Conservation (phyloP, 2,113 vertebrate species). For the Pluvianellus socialis region DNA sequence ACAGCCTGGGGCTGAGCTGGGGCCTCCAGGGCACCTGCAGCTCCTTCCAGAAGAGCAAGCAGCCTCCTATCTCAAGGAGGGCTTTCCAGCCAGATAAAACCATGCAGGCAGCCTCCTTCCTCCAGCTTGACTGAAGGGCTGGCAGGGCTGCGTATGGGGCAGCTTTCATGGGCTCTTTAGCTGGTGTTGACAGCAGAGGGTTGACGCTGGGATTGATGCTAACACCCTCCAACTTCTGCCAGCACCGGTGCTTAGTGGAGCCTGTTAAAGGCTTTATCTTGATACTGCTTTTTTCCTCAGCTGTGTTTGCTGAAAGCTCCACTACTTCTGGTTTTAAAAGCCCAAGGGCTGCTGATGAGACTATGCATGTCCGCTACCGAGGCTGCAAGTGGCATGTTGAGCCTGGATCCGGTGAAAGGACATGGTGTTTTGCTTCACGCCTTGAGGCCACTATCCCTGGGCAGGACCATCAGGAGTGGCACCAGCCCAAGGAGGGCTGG, state of each 20-base stretch:
- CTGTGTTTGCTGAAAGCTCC: not conserved
- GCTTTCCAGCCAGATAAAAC: slow-evolving; percentile 31
- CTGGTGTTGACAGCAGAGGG: slow-evolving; percentile 27
- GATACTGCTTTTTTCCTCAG: not conserved
- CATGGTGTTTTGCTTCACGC: not conserved
- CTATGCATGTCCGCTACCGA: fast-evolving
- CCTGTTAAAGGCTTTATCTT: not conserved
- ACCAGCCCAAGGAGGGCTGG: not conserved
- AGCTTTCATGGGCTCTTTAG: not conserved
- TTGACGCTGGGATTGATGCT: not conserved
- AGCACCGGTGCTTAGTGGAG: not conserved
- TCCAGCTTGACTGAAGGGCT: not conserved
- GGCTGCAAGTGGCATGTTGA: not conserved
- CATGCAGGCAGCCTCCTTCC: not conserved
- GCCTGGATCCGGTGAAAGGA: not conserved
- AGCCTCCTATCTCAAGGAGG: not conserved
- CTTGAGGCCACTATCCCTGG: not conserved
- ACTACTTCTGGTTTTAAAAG: not conserved
- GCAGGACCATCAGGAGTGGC: not conserved
- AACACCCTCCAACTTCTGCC: not conserved
- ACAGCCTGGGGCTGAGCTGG: not conserved
- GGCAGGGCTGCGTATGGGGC: not conserved
- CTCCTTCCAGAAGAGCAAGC: not conserved
- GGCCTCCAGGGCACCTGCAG: not conserved
- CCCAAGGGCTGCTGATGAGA: not conserved